Evolutionary conservation across 1,140 invertebrate genomes (phyloP), one percentile per base, ranked within the genome.

Genomic region (Plutomurus gul): DNA sequence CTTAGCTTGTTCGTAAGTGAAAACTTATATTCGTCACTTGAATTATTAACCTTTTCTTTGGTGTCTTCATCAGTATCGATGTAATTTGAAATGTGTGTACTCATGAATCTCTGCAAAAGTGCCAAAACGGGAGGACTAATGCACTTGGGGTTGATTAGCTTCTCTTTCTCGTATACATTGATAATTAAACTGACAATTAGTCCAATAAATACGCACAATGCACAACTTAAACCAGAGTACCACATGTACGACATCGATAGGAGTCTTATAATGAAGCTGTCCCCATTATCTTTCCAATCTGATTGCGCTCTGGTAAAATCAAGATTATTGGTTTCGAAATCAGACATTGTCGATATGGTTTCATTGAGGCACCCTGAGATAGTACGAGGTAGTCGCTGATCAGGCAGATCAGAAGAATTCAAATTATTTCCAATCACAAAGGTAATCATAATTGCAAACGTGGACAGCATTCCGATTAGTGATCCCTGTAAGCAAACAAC

Each of bases 281-380:
- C 77, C 30, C 77, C 81, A 39, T 75, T 65, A 27, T 79, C 10
- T 33, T 83, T 83, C 80, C 82, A 80, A n/a, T 78, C 65, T 10
- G 33, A 74, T 30, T 74, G 43, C 4, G 39, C 72, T 74, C 20
- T 46, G 13, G 40, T 1, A 27, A 56, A 56, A 27, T 65, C 56
- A 1, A 65, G 20, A 18, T 1, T 47, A 18, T 6, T n/a, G 27
- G 11, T 16, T 18, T 65, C 16, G 11, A 2, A 1, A 20, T 30
- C 3, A 7, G 3, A 16, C 13, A 30, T 33, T 0, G 51, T 25
- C 3, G 73, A 22, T 8, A 10, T 46, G 7, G 51, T 71, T 22
- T 72, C 11, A 33, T 33, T 37, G 1, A 8, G 0, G 36, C 81
- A 82, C 10, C 77, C 80, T 22, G 20, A 13, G 7, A n/a, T 49